Evolutionary conservation across 1,140 invertebrate genomes (phyloP), one percentile per base, ranked within the genome.

Genomic region (Zaprionus tsacasi): DNA sequence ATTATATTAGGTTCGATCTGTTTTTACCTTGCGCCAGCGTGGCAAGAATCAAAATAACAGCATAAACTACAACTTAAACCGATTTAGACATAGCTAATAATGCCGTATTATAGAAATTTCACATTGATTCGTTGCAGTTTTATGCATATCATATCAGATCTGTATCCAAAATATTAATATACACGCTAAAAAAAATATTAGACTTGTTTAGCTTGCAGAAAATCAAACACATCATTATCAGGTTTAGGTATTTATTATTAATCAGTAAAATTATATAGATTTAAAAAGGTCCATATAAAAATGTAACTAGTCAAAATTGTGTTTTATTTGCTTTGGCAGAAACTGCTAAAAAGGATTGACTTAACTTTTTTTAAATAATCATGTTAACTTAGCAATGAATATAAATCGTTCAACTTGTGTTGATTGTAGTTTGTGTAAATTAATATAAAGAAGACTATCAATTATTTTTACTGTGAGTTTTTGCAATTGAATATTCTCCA

Each of bases 11-110:
- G 21, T 1, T 11, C 2, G 25, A 25, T 6, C 27, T n/a, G 4
- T 21, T 13, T 10, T 6, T 7, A 38, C 27, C 30, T 56, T 52
- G 8, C 48, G 13, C 15, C 33, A 55, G 40, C 52, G 52, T 71
- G 15, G 54, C 40, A 27, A 54, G 25, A 38, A 21, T 52, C 17
- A 35, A 63, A 45, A 67, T 36, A 27, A 25, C 15, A 45, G 21
- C 15, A 33, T 3, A 60, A n/a, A 21, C n/a, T 55, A 3, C 12
- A 12, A 13, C 5, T 25, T 33, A 33, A 55, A 6, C 6, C 52
- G 40, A 15, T 45, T 8, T 45, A 45, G n/a, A 45, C 13, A 7
- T 43, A 33, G 11, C 27, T 6, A 7, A 15, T 30, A 13, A 25
- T 7, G 17, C 10, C 45, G 45, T 25, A 6, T 11, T 7, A 17